These are phyloP conservation scores for Tyria jacobaeae DNA, from an alignment of 2,888 invertebrate species.

Conservation along the genomic window DNA sequence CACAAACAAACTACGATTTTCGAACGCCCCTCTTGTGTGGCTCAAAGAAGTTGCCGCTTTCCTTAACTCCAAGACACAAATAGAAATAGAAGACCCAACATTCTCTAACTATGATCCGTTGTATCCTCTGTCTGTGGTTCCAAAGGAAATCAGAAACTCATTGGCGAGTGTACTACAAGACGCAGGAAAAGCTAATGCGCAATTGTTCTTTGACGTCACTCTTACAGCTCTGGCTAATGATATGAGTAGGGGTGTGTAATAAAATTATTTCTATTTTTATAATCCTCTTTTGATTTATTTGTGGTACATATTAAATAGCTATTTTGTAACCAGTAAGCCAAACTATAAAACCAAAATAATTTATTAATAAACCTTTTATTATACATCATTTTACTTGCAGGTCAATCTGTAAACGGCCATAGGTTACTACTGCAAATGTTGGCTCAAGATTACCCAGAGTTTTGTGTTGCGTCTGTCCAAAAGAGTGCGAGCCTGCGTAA, in stretches of 20 bases:
- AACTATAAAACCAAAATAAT: not conserved
- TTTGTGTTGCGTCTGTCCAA: slow-evolving; percentile 86
- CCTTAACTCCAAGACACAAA: slow-evolving; percentile 87
- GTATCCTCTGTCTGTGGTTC: slow-evolving; percentile 86
- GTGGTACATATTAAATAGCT: not conserved
- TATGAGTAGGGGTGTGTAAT: slow-evolving; percentile 88
- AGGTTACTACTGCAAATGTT: slow-evolving; percentile 91
- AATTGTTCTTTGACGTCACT: slow-evolving; percentile 90
- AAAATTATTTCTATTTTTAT: slow-evolving; percentile 12
- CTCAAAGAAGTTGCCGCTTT: slow-evolving; percentile 89
- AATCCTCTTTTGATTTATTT: too few species aligned
- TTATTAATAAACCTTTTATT: not conserved
- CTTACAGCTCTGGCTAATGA: slow-evolving; percentile 90
- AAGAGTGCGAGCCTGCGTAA: slow-evolving; percentile 89
- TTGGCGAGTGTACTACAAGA: slow-evolving; percentile 85
- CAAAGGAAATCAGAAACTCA: slow-evolving; percentile 73
- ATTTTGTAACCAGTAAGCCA: too few species aligned
- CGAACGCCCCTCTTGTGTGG: slow-evolving; percentile 90
- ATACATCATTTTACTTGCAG: slow-evolving; percentile 52
- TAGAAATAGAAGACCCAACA: slow-evolving; percentile 88
- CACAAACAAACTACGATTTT: slow-evolving; percentile 88
- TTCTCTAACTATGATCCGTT: slow-evolving; percentile 85
- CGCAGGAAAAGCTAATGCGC: slow-evolving; percentile 88
- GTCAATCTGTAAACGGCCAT: slow-evolving; percentile 88
- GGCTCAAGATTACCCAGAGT: slow-evolving; percentile 88